Evolutionary conservation across 2,797 vertebrate genomes (phyloP).

Genomic region (Melanotaenia trifasciata): DNA sequence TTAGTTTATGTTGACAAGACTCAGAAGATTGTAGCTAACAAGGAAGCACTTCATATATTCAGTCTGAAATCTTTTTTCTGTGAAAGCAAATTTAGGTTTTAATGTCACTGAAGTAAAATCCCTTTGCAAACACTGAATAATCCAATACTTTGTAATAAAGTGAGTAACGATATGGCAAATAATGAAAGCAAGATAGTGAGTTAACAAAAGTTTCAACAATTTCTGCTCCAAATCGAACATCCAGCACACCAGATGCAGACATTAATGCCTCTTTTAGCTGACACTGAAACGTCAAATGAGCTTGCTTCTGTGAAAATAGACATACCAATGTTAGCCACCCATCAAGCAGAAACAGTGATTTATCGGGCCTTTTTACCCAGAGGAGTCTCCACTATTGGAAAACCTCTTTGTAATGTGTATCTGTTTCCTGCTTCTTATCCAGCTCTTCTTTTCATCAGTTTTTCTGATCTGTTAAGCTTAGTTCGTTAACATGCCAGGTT

Average conservation of each 20-base stretch:
- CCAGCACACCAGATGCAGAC: background rate
- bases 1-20: too few species aligned
- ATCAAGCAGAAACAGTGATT: background rate
- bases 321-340: background rate
- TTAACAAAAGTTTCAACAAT: background rate
- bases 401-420: background rate
- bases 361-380: background rate
- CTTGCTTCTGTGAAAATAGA: background rate
- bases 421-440: background rate
- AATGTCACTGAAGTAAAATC: background rate
- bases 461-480: background rate
- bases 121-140: background rate
- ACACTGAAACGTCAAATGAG: background rate
- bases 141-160: background rate
- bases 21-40: too few species aligned
- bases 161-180: background rate
- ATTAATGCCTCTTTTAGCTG: background rate
- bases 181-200: background rate
- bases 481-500: background rate
- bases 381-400: background rate
- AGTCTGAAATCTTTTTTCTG: background rate
- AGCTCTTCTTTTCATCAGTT: background rate
- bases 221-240: background rate
- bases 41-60: too few species aligned
- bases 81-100: background rate